Conservation (phyloP, 2,797 vertebrate genomes). For the Aselliscus stoliczkanus region DNA sequence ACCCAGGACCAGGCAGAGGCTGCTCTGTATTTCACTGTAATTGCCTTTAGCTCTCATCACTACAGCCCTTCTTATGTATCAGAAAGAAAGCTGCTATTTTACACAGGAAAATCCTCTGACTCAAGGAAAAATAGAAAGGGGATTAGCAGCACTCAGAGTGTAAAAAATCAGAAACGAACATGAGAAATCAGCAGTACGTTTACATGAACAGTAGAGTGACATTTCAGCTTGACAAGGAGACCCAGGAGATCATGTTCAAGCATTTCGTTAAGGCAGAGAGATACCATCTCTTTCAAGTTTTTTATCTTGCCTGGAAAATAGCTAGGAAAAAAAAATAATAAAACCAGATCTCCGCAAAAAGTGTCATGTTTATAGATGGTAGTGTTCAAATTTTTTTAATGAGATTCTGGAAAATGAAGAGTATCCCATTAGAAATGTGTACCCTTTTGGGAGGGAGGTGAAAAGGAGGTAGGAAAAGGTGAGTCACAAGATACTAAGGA, state of each 20-base stretch:
- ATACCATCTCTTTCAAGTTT: neutral
- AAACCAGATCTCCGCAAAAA: neutral
- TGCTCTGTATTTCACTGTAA: neutral
- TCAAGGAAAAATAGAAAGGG: constrained; percentile 29
- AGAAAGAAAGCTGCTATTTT: constrained; percentile 24
- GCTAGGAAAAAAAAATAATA: neutral
- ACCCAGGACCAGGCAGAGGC: neutral
- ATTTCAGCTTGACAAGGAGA: neutral
- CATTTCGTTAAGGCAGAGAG: constrained; percentile 17
- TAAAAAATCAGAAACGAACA: constrained; percentile 17
- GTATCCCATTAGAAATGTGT: neutral
- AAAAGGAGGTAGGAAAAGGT: neutral
- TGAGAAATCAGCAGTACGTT: neutral
- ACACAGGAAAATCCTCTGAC: constrained; percentile 26
- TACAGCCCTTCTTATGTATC: neutral
- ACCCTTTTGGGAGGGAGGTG: neutral
- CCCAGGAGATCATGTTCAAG: constrained; percentile 50
- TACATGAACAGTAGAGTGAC: neutral
- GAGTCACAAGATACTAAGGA: neutral
- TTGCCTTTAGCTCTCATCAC: neutral
- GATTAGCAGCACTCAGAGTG: constrained; percentile 14
- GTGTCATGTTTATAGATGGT: neutral
- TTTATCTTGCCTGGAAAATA: constrained; percentile 46
- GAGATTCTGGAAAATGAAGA: neutral
- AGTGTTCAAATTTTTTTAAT: neutral